Base-by-base conservation (phyloP, 2,888 invertebrate genomes). In the Hemithea aestivaria region DNA sequence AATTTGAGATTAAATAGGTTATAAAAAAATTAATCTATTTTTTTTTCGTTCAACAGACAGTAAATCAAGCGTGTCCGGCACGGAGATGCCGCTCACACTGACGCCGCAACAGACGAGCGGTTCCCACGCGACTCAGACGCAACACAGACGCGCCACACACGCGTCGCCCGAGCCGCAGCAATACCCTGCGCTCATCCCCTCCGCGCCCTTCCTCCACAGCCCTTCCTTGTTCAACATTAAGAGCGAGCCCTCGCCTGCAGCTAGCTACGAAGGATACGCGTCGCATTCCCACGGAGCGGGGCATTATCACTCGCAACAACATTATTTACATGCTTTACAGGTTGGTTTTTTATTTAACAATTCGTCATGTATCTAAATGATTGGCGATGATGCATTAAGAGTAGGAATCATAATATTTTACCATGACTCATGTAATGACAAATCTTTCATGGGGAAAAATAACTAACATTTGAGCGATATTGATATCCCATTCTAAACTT, bases 251-350 rank as follows among this genome's bases (percentile, higher is more conserved):
- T 70, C 62, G 58, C 65, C 70, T 37, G 58, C 72, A 45, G 45
- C 56, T 46, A 58, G 59, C 35, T 81, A 74, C 64, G 79, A 75
- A 49, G 59, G 58, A 21, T 79, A 76, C 64, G 49, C 70, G 27
- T 24, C 30, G 12, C 25, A 16, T 31, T 20, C 69, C 45, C 73
- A 74, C 61, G 56, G 73, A 41, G 50, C 51, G 28, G 52, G 53
- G 40, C 81, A 73, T 53, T 81, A 76, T 62, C 83, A 79, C 72
- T 74, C 73, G 40, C 90, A 89, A 51, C 87, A 80, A 36, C 90
- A 89, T 58, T 90, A 89, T 60, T 68, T 89, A 50, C 90, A 89
- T 62, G 89, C 89, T 16, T 71, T 89, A 45, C 84, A 84, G 72
- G 79, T 83, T 35, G 16, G 24, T 8, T 34, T 10, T 7, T 24